A percentile compares a stretch with the other conserved stretches of the same genome.
These are phyloP conservation scores for Scytalopus superciliaris DNA, from an alignment of 2,113 vertebrate genomes.

Conservation along the genomic window DNA sequence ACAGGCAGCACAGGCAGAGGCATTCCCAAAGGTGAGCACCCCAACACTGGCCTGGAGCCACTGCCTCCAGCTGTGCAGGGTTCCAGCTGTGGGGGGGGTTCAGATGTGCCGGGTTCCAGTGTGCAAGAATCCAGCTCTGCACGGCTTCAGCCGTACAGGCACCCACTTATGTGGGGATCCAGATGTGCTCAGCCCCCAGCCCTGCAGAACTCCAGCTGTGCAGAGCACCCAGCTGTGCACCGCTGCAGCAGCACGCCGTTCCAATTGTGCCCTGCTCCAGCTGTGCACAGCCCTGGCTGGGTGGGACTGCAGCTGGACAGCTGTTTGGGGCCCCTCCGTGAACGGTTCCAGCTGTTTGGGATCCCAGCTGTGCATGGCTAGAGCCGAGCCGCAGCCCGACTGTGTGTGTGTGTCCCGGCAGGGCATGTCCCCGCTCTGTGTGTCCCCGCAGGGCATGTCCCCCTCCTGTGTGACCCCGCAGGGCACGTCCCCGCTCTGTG, in stretches of 20 bases:
- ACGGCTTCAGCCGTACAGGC: accelerated
- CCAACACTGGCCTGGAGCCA: not conserved
- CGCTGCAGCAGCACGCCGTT: too few relatives aligned
- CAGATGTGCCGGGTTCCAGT: not conserved
- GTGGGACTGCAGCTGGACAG: not conserved
- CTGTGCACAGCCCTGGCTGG: not conserved
- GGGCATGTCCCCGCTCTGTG: too few relatives aligned
- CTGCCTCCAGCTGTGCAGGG: not conserved
- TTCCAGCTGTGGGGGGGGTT: not conserved
- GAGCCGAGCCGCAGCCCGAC: not conserved
- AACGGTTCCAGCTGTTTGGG: not conserved
- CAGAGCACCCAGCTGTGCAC: not conserved
- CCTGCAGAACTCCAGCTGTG: not conserved
- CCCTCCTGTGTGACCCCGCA: too few relatives aligned
- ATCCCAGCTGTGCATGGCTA: not conserved
- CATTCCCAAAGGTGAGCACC: too few relatives aligned
- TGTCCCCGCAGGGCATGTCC: not conserved
- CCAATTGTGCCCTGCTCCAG: not conserved
- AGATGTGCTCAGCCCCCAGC: not conserved
- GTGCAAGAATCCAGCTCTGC: not conserved
- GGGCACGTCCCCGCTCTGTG: not conserved
- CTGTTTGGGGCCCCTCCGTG: too few relatives aligned
- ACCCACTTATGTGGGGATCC: not conserved
- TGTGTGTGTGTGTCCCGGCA: not conserved
- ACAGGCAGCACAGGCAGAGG: not conserved